Base-by-base conservation (phyloP, 2,797 vertebrate genomes). In the Euthynnus affinis region DNA sequence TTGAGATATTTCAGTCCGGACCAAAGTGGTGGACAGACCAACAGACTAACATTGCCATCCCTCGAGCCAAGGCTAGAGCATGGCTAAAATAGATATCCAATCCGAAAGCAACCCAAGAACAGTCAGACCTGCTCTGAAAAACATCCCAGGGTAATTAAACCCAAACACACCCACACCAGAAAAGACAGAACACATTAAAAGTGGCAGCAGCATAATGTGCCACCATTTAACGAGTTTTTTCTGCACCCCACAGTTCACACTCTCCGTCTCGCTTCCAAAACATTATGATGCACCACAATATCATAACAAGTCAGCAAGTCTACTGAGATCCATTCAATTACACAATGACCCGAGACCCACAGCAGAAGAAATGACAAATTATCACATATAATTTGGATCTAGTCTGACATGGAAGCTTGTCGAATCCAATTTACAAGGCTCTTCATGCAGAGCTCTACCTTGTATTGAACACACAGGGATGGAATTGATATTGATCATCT, bases 201-300 rank as follows among this genome's bases (percentile, higher is more conserved):
- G 51, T 4, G 14, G 40, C 67, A 71, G 68, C 56, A 53, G 55
- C 69, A n/a, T 34, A 5, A 77, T 40, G 61, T 69, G 56, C 46
- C 57, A 4, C 55, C 67, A 77, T 48, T 71, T 77, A 80, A 72
- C 9, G 17, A 46, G 27, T 2, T 58, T 52, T 22, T 56, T 46
- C 34, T 51, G 27, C 3, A n/a, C 34, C 60, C 37, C 17, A 0
- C 55, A 60, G 27, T 71, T 84, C 60, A 67, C 66, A 53, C 57
- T 62, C 57, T 58, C 46, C 14, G 6, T 23, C 52, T 55, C 46
- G 6, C 60, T 40, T 25, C 0, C 4, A 69, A 49, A 46, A 76
- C 25, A 59, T 76, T 25, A 48, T 15, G 17, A 8, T 9, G 8
- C 65, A 34, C 48, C 17, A 23, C 13, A 1, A 25, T 44, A 76